These are phyloP conservation scores for Leptoclinus maculatus DNA, from an alignment of 2,797 vertebrate species.

Conservation along the genomic window DNA sequence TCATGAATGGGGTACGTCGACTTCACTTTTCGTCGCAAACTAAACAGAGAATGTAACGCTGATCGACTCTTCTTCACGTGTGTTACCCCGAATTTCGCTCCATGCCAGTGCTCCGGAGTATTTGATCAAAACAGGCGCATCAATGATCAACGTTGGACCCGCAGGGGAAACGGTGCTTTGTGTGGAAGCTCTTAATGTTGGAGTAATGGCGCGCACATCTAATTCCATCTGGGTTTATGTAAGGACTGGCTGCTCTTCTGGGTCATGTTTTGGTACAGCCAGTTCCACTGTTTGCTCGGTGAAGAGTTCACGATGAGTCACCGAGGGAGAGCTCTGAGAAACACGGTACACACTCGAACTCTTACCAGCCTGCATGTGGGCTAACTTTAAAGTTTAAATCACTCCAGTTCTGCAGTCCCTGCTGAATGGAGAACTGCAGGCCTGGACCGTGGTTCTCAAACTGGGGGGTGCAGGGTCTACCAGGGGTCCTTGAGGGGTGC, in stretches of 20 bases:
- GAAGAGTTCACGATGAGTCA: constrained; percentile 76
- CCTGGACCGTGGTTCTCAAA: constrained; percentile 30
- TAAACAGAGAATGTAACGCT: background rate
- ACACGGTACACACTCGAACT: constrained; percentile 7
- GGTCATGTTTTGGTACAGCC: constrained; percentile 78
- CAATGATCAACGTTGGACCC: constrained; percentile 1
- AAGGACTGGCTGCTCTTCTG: constrained; percentile 65
- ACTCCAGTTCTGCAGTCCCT: constrained; percentile 28
- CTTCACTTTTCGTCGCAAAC: background rate
- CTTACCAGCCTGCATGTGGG: background rate
- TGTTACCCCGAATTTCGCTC: constrained; percentile 2
- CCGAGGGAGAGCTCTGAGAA: constrained; percentile 41
- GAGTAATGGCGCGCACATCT: constrained; percentile 49
- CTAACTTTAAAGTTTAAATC: constrained; percentile 19
- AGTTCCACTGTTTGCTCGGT: constrained; percentile 62
- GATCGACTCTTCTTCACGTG: background rate
- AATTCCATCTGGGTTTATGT: constrained; percentile 54
- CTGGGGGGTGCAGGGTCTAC: constrained; percentile 15
- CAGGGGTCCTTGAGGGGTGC: background rate
- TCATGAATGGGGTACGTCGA: background rate
- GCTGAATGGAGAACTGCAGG: constrained; percentile 27
- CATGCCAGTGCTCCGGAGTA: no score
- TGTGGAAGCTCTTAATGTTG: constrained; percentile 21
- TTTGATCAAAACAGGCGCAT: constrained; percentile 43
- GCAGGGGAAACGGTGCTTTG: constrained; percentile 26